These are phyloP conservation scores for Calephelis nemesis DNA, from an alignment of 1,140 invertebrate genomes.

Conservation along the genomic window DNA sequence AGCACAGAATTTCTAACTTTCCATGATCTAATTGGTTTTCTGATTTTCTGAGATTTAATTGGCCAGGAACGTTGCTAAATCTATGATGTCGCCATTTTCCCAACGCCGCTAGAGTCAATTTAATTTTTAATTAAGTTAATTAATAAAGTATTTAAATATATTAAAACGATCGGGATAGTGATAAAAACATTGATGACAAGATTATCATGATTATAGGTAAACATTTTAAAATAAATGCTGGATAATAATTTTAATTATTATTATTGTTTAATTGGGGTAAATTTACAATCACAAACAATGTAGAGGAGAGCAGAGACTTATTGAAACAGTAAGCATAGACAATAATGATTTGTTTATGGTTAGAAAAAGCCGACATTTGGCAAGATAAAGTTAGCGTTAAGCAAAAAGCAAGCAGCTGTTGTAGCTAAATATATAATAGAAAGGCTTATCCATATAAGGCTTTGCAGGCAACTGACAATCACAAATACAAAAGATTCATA, in stretches of 20 bases:
- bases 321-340: neutral
- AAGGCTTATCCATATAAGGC: neutral
- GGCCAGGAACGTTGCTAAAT: too few relatives aligned
- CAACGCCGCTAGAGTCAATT: too few relatives aligned
- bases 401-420: conserved; percentile 12
- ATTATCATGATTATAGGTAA: neutral
- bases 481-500: neutral
- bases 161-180: too few relatives aligned
- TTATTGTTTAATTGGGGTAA: neutral
- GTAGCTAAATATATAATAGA: neutral
- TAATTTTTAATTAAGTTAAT: too few relatives aligned
- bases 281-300: conserved; percentile 2
- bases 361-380: neutral
- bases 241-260: neutral
- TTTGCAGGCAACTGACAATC: conserved; percentile 7
- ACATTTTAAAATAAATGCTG: neutral
- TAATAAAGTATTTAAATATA: too few relatives aligned
- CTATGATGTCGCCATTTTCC: too few relatives aligned
- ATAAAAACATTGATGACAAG: too few relatives aligned
- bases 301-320: conserved; percentile 11
- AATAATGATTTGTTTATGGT: conserved; percentile 5
- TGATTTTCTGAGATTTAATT: too few relatives aligned
- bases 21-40: too few relatives aligned
- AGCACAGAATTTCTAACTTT: too few relatives aligned
- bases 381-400: conserved; percentile 10